Evolutionary conservation across 92 coral and sea anemone genomes (phyloP).

Genomic region (Epizoanthus illoricatus): DNA sequence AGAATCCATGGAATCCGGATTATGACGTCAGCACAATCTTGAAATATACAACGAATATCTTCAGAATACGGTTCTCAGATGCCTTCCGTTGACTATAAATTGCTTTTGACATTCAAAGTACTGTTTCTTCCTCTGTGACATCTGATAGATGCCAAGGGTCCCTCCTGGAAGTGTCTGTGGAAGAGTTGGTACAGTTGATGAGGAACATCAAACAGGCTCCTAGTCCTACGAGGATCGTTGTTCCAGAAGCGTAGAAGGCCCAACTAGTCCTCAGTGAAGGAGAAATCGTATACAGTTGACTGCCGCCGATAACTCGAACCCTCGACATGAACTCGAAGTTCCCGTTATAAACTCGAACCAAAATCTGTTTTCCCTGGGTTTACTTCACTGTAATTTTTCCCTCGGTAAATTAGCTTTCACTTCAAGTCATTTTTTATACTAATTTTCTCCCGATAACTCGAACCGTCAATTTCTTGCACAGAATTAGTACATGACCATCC

Average conservation of each 20-base stretch:
- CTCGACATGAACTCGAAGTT: not conserved
- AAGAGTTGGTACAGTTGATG: not conserved
- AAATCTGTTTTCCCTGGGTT: not conserved
- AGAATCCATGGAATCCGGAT: no score
- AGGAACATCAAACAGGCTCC: constrained; percentile 23
- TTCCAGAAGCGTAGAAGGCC: constrained; percentile 26
- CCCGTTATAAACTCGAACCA: not conserved
- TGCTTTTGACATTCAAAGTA: not conserved
- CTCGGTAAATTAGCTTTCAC: no score
- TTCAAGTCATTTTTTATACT: no score
- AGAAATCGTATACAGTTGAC: no score
- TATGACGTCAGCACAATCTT: no score
- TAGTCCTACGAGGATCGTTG: not conserved
- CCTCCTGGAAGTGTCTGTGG: not conserved
- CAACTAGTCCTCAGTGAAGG: constrained; percentile 1
- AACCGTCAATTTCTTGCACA: no score
- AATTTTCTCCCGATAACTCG: no score
- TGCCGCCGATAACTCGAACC: not conserved
- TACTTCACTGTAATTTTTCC: no score
- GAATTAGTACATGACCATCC: no score
- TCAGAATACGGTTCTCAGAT: no score
- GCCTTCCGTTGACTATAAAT: no score
- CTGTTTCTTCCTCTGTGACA: constrained; percentile 4
- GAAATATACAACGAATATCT: no score
- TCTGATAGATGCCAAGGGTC: not conserved